These are phyloP conservation scores for Nannoperca australis DNA, from an alignment of 2,797 vertebrate genomes.

Conservation along the genomic window DNA sequence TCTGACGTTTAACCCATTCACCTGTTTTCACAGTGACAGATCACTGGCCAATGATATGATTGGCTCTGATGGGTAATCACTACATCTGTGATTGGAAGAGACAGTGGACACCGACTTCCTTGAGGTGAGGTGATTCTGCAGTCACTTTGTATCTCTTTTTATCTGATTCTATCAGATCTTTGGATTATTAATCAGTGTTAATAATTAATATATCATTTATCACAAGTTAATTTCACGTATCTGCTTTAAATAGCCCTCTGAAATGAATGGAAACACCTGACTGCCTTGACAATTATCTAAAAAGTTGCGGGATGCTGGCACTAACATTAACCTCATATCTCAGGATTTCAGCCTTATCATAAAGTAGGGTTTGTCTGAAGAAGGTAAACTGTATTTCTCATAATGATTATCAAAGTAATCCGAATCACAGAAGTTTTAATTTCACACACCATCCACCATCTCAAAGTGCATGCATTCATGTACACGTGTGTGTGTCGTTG, in stretches of 20 bases:
- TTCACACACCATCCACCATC: constrained; percentile 1
- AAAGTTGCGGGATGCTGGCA: too few species aligned
- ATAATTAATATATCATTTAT: too few species aligned
- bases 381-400: background rate
- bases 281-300: background rate
- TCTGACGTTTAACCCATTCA: constrained; percentile 80
- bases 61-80: constrained; percentile 64
- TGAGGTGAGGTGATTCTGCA: constrained; percentile 62
- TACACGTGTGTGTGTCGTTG: background rate
- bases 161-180: background rate
- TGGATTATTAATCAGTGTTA: too few species aligned
- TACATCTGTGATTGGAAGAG: constrained; percentile 56
- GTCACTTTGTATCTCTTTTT: constrained; percentile 4
- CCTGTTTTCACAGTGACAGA: constrained; percentile 61
- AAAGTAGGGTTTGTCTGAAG: background rate
- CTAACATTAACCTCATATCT: background rate
- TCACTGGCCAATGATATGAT: constrained; percentile 63
- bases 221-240: too few species aligned
- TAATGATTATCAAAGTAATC: background rate
- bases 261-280: background rate
- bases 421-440: background rate
- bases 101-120: constrained; percentile 60
- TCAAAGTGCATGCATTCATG: background rate
- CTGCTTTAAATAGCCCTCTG: too few species aligned
- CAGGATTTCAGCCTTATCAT: background rate